These are phyloP conservation scores for Leucoptera coffeella DNA, from an alignment of 2,888 invertebrate genomes.

Conservation along the genomic window DNA sequence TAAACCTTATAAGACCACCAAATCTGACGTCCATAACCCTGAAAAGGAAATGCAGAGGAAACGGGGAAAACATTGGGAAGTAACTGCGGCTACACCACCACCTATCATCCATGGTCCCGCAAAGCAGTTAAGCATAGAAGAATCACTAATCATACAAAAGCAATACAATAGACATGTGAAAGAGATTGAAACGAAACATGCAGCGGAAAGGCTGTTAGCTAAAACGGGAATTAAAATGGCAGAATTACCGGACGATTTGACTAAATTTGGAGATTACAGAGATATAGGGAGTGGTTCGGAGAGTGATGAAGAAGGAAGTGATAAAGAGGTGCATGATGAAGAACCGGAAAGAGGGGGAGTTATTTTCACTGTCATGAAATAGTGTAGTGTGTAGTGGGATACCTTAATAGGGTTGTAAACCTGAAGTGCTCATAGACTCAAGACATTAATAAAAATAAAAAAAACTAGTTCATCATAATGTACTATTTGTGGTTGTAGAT, in stretches of 20 bases:
- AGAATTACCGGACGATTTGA: constrained; percentile 18
- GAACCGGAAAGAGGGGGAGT: constrained; percentile 52
- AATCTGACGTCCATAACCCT: constrained; percentile 46
- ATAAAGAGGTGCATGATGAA: constrained; percentile 48
- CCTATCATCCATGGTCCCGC: constrained; percentile 46
- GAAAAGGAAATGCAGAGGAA: constrained; percentile 42
- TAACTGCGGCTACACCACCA: constrained; percentile 59
- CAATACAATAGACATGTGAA: constrained; percentile 36
- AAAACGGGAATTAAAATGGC: constrained; percentile 27
- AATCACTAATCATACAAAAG: constrained; percentile 51
- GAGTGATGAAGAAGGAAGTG: constrained; percentile 33
- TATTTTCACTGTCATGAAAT: constrained; percentile 41
- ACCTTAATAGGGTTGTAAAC: too few species aligned
- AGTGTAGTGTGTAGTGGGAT: too few species aligned
- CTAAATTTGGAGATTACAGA: constrained; percentile 29
- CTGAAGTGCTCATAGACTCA: too few species aligned
- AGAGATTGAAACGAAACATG: constrained; percentile 48
- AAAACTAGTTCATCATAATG: too few species aligned
- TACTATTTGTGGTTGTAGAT: too few species aligned
- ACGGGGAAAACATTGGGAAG: constrained; percentile 52
- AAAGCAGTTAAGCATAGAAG: constrained; percentile 44
- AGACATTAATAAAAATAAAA: too few species aligned
- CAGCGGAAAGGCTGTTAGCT: constrained; percentile 44
- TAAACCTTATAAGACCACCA: constrained; percentile 55
- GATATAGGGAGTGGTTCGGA: constrained; percentile 24